Base-by-base conservation (phyloP, 2,113 vertebrate genomes). In the Ammodytes marinus region DNA sequence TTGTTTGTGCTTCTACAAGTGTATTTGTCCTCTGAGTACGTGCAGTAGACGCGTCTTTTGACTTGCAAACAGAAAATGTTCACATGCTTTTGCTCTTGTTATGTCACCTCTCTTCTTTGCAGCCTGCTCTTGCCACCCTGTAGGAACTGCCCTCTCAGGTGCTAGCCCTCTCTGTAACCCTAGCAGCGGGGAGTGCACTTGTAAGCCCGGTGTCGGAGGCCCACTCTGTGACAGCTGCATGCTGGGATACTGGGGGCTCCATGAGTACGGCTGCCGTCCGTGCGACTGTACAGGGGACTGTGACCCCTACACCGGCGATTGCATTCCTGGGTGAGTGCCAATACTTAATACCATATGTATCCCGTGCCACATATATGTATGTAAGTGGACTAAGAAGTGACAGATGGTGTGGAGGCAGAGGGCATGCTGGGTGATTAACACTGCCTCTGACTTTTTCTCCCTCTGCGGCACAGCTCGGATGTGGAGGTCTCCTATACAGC, bases 191-290 rank as follows among this genome's bases (percentile, higher is more conserved):
- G 94, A 96, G 90, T 99, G 98, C 47, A 92, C 96, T 86, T 99
- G 98, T 92, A 99, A 98, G 88, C 96, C 97, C 0, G 97, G 98
- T 0, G 96, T 99, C 63, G 95, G 95, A 0, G 96, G 96, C 63
- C 95, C 95, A 52, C 95, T 67, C 54, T 99, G 98, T n/a, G 96
- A 98, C 92, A 94, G 74, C 82, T 99, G 97, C 82, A 96, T 97
- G 89, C 94, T 94, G 6, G 97, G 98, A 66, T 97, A 97, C 93
- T 99, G 97, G 97, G 98, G 97, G 53, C 96, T 99, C 0, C 86
- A 96, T 14, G 87, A 96, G 54, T 96, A 97, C 0, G 97, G 97
- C 92, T 99, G 98, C 89, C 95, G 91, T 19, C 97, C 97, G 4
- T 99, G 97, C 13, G 93, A 96, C 91, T 99, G 97, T 2, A 94